Evolutionary conservation across 2,888 invertebrate species (phyloP), one percentile per base, ranked within the genome.

Genomic region (Heliconius ethilla): DNA sequence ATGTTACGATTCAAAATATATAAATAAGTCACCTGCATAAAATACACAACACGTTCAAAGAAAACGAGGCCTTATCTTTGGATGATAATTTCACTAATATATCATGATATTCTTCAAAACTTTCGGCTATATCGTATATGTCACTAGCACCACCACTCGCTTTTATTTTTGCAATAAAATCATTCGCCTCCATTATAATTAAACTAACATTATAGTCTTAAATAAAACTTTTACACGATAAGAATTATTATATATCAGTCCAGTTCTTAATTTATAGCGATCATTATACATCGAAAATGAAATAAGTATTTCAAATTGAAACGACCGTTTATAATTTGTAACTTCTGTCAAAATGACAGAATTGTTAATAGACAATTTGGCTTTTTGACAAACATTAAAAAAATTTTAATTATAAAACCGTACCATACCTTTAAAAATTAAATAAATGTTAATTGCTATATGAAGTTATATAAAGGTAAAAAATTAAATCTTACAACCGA

Each of bases 31-130:
- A 93, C 94, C 94, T 92, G 91, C 92, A 93, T 37, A 94, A 79
- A 79, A 89, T 89, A 84, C 92, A 92, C 7, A 94, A 83, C 27
- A 92, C 89, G 79, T 93, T 94, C 25, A 94, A 81, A 15, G 92
- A 88, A 78, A 93, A 91, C 5, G 84, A 40, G 22, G 88, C 88
- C 76, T 82, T 87, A 63, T 92, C 90, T 81, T 90, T 90, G 0
- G 84, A 51, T 13, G 86, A 66, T 84, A 93, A 84, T 79, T 87
- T 88, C 0, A 78, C 72, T 51, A 84, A 81, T 85, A 91, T 86
- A 29, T 65, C 81, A 78, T 87, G 89, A 73, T 85, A 93, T 80
- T 90, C 89, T 5, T 82, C 82, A 65, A 82, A 85, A 69, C 87
- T 85, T 83, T 84, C 82, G 0, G 81, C 80, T 40, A 94, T 86